These are phyloP conservation scores for Sepiola atlantica DNA, from an alignment of 2,888 invertebrate genomes.

Conservation along the genomic window DNA sequence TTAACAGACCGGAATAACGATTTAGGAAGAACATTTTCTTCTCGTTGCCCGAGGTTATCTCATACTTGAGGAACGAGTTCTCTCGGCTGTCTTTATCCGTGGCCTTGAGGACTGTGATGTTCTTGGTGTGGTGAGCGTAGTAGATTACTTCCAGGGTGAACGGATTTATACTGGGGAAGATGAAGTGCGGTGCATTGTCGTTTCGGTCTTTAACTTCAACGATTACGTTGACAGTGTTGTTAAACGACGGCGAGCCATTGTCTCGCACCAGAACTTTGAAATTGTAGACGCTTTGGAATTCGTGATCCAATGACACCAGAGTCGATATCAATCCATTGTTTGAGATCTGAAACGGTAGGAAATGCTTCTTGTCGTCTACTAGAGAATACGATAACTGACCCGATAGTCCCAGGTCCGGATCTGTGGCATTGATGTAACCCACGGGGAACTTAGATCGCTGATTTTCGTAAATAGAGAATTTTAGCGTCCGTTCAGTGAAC, in stretches of 20 bases:
- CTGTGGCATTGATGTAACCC: neutral
- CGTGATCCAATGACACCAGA: neutral
- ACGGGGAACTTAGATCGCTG: slow-evolving; percentile 11
- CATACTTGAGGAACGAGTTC: neutral
- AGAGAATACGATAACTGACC: neutral
- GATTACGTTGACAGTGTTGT: slow-evolving; percentile 49
- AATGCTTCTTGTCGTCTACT: neutral
- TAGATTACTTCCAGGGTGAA: neutral
- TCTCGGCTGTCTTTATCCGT: neutral
- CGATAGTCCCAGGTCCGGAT: neutral
- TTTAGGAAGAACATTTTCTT: neutral
- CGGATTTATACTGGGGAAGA: slow-evolving; percentile 36
- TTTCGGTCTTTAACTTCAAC: slow-evolving; percentile 54
- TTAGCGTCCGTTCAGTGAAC: neutral
- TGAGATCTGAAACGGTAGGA: neutral
- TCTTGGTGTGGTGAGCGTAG: slow-evolving; percentile 18
- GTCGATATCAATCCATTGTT: neutral
- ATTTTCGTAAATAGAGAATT: neutral
- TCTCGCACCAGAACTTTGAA: slow-evolving; percentile 54
- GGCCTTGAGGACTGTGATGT: neutral
- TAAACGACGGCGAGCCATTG: slow-evolving; percentile 52
- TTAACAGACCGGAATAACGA: neutral
- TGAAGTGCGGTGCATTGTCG: slow-evolving; percentile 53
- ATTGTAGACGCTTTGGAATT: neutral
- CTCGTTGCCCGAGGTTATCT: neutral